Evolutionary conservation across 35 echinoderm and acorn worm genomes (phyloP), one percentile per base, ranked within the genome.

Genomic region (Amphiura filiformis): DNA sequence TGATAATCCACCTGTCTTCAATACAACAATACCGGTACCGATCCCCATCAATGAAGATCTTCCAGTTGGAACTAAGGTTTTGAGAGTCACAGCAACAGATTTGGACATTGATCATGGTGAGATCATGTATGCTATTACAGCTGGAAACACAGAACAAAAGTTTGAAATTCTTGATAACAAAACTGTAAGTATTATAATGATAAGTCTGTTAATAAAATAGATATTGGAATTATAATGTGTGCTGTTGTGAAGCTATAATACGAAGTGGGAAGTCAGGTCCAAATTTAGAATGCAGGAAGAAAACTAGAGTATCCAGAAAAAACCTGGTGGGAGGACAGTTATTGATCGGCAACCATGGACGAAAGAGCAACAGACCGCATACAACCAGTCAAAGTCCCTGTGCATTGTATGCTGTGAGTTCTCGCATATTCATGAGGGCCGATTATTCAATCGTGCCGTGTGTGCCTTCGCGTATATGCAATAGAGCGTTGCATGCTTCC

Each of bases 1-100:
- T 28, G 93, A 94, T 34, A 86, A 90, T 31, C 12, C 84, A n/a
- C 93, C 93, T 0, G 78, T 61, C 28, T 94, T 94, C 37, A 57
- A 90, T 13, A 14, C 23, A 14, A 57, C 42, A 2, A 13, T 84
- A 57, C 38, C 82, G 23, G 35, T 23, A 36, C 11, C 76, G 22
- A 35, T 78, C 0, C 41, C 30, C 34, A 56, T 94, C 32, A 0
- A 0, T 4, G 93, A 94, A 65, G 32, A 90, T 35, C 13, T 52
- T 2, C 0, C 30, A 1, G 22, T 32, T 1, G 84, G 70, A 1
- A 61, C 39, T 1, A 40, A 20, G 0, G 88, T 90, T 65, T 65
- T 89, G 57, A 37, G 0, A 22, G 93, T 90, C 17, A 26, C 32
- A 1, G 93, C 93, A 11, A 83, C 40, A 28, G 93, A 94, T 87